Base-by-base conservation (phyloP, 1,140 invertebrate genomes). In the Cheumatopsyche charites region DNA sequence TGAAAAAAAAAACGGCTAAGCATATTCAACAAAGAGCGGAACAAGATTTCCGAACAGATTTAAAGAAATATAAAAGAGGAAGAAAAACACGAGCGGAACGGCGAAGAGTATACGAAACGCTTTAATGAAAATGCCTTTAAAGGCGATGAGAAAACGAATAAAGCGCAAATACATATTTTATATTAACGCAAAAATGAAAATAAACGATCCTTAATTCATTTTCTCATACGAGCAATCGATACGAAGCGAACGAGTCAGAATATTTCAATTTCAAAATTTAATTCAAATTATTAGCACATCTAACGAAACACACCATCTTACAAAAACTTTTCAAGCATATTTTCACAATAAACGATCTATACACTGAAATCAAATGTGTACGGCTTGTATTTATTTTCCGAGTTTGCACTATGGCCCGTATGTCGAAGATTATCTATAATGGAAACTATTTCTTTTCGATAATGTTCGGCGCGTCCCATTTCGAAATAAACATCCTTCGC, bases 71-170 rank as follows among this genome's bases (percentile, higher is more conserved):
- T 36, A 36, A 36, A 36, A 36, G 9, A 9, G 29, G 29, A 36
- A 36, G 15, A 52, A 47, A 52, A 52, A 52, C 47, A 52, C 15
- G 15, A 52, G 19, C n/a, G 15, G 9, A 17, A 52, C 45, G 45
- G 15, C 47, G 47, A 52, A 7, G 47, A 52, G 15, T 52, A 52
- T 17, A 52, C 47, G 47, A 19, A 17, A 19, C 47, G 45, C 15
- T 52, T 52, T 52, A 52, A 52, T 52, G 19, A 52, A 52, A 52
- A 52, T 52, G 47, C 47, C 19, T 52, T 52, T 52, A 52, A 52
- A 52, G 15, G 15, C 5, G 19, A 17, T 1, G 47, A 52, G 47
- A 21, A 55, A 11, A 55, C 55, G 55, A 23, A 6, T 1, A 25
- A 25, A 23, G 29, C 29, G 12, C 7, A 25, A 58, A 58, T 25